Conservation (phyloP, 2,113 vertebrate species). For the Notechis scutatus region DNA sequence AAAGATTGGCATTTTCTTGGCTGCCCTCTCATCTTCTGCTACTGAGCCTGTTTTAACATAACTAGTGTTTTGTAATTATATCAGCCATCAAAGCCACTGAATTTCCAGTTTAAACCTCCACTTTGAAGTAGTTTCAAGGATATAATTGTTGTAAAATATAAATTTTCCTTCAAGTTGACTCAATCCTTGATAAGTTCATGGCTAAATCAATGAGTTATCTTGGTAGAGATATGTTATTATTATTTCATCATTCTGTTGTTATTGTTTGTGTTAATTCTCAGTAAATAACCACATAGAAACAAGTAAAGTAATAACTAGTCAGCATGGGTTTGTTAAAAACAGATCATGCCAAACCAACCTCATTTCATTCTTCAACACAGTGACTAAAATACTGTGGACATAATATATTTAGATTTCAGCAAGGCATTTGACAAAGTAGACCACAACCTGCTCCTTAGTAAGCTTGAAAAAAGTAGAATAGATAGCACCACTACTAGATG, state of each 20-base stretch:
- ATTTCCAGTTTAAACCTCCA: background rate
- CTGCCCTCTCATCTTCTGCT: background rate
- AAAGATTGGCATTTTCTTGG: background rate
- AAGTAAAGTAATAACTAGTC: too few relatives aligned
- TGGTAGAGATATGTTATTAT: background rate
- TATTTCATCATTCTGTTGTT: background rate
- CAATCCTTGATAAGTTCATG: background rate
- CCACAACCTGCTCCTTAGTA: too few relatives aligned
- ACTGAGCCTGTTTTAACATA: background rate
- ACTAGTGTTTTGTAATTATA: background rate
- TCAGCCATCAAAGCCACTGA: background rate
- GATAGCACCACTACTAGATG: too few relatives aligned
- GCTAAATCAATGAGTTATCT: background rate
- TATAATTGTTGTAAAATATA: background rate
- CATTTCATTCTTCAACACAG: too few relatives aligned
- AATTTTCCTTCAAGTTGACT: background rate
- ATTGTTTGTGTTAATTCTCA: background rate
- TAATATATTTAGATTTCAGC: too few relatives aligned
- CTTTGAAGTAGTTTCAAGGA: background rate
- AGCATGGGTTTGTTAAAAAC: too few relatives aligned
- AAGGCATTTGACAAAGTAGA: too few relatives aligned
- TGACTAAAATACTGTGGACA: too few relatives aligned
- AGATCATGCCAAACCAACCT: too few relatives aligned
- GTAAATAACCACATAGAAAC: background rate
- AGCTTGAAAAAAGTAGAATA: too few relatives aligned